These are phyloP conservation scores for Sarcophaga rosellei DNA, from an alignment of 2,888 invertebrate genomes.

Conservation along the genomic window DNA sequence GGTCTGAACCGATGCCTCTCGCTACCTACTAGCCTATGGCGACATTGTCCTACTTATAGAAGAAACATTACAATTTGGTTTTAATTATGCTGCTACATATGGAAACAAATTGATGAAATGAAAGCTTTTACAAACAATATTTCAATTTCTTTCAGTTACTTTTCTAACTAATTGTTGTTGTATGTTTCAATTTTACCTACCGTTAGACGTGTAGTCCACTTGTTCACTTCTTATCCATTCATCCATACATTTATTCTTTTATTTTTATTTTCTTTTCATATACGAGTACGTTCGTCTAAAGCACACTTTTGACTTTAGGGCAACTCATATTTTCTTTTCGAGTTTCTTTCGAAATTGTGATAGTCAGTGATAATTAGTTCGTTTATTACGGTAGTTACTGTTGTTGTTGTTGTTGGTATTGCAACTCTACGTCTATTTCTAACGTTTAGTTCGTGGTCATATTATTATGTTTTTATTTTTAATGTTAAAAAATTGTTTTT, in stretches of 20 bases:
- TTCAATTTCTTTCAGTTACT: too few relatives aligned
- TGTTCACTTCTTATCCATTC: not conserved
- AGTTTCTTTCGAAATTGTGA: conserved; percentile 52
- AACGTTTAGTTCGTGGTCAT: conserved; percentile 20
- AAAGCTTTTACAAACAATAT: too few relatives aligned
- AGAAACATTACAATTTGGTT: too few relatives aligned
- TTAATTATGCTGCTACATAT: too few relatives aligned
- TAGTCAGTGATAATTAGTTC: conserved; percentile 38
- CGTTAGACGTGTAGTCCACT: conserved; percentile 15
- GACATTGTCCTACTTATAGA: too few relatives aligned
- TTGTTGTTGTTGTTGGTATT: not conserved
- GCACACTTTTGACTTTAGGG: conserved; percentile 42
- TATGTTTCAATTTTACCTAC: conserved; percentile 6
- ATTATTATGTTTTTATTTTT: not conserved
- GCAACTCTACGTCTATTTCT: conserved; percentile 7
- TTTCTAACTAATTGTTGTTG: too few relatives aligned
- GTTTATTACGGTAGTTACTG: not conserved
- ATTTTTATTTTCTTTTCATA: not conserved
- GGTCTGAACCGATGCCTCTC: too few relatives aligned
- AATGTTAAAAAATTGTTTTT: conserved; percentile 6
- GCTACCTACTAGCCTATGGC: too few relatives aligned
- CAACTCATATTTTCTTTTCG: conserved; percentile 38
- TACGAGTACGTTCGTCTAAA: not conserved
- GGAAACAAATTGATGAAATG: too few relatives aligned
- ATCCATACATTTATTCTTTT: not conserved